A percentile compares a stretch with the other conserved stretches of the same genome.
phyloP scores from a whole-genome alignment of 2,888 invertebrate species.

The Nipponacmea schrenckii region DNA sequence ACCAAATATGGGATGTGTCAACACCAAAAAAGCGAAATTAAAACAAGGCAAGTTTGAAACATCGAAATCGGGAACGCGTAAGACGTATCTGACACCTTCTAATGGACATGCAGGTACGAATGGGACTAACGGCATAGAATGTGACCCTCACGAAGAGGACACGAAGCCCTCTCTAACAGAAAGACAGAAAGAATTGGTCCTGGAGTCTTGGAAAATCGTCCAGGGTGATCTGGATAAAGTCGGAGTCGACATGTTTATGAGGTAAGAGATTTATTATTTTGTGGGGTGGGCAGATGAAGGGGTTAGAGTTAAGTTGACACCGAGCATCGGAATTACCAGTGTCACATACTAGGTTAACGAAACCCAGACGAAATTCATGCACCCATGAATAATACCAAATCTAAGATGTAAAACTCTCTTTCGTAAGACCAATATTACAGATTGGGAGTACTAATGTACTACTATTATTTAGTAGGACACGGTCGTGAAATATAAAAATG shows the following conservation, averaged over 20 bases:
- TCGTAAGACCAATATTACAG: too few relatives aligned
- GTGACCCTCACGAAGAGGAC: neutral
- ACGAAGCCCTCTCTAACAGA: neutral
- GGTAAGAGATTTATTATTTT: neutral
- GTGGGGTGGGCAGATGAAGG: too few relatives aligned
- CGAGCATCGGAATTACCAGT: too few relatives aligned
- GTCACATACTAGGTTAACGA: too few relatives aligned
- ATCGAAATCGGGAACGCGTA: neutral
- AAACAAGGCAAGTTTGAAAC: constrained; percentile 2
- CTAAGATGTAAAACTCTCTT: too few relatives aligned
- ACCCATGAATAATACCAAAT: too few relatives aligned
- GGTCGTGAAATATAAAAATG: too few relatives aligned
- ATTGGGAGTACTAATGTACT: too few relatives aligned
- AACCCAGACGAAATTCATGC: too few relatives aligned
- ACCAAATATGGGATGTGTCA: neutral
- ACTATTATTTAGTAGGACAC: too few relatives aligned
- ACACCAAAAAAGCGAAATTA: neutral
- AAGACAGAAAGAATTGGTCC: neutral
- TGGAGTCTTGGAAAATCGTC: neutral
- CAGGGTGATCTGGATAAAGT: neutral
- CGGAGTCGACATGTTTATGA: neutral
- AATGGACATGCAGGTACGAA: neutral
- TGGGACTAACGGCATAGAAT: neutral
- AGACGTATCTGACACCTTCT: neutral
- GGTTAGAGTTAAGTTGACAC: too few relatives aligned